Percentiles rank a stretch among this genome's conserved stretches.
Evolutionary conservation across 2,113 vertebrate genomes (phyloP).

Genomic region (Takifugu bimaculatus): DNA sequence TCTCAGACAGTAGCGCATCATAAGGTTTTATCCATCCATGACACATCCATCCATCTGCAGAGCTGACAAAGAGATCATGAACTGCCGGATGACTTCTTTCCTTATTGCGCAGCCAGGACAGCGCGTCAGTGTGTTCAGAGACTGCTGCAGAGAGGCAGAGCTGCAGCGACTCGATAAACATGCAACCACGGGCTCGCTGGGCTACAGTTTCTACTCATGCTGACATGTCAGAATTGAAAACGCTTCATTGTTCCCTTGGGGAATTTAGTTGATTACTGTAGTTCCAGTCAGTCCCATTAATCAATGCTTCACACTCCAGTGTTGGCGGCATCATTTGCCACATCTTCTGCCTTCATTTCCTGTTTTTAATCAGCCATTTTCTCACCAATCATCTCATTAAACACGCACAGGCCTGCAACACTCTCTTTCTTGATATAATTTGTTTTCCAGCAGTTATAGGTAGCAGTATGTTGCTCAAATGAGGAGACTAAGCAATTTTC

Average conservation of each 20-base stretch:
- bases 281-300: background rate
- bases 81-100: constrained; percentile 10
- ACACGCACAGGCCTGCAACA: constrained; percentile 9
- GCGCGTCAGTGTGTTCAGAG: background rate
- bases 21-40: constrained; percentile 51
- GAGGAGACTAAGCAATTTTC: constrained; percentile 45
- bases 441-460: constrained; percentile 28
- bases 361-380: too few species aligned
- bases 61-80: constrained; percentile 20
- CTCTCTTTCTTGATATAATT: constrained; percentile 11
- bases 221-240: background rate
- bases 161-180: constrained; percentile 2
- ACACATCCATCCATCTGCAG: constrained; percentile 57
- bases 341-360: too few species aligned
- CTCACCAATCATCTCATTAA: too few species aligned
- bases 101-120: constrained; percentile 8
- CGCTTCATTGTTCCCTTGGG: background rate
- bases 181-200: background rate
- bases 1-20: constrained; percentile 35
- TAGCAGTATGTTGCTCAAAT: constrained; percentile 38
- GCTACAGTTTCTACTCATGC: constrained; percentile 12
- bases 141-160: constrained; percentile 7
- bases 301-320: constrained; percentile 2
- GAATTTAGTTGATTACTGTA: too few species aligned
- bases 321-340: background rate